Evolutionary conservation across 1,140 invertebrate genomes (phyloP).

Genomic region (Callitettix versicolor): DNA sequence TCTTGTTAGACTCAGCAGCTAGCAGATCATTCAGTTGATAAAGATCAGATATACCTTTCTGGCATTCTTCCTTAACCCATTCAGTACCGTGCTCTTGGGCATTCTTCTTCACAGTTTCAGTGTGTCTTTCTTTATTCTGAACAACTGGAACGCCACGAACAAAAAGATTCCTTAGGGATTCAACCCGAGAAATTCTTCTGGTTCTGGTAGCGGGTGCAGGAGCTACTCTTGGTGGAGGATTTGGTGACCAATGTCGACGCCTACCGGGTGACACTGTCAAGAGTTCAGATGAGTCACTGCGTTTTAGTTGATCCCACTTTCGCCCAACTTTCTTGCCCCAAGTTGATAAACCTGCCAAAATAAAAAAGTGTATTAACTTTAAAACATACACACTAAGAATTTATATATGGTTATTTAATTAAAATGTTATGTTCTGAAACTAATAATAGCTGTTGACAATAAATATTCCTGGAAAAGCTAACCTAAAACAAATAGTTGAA

Average conservation of each 20-base stretch:
- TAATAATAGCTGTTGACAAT: not conserved
- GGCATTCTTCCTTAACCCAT: constrained; percentile 30
- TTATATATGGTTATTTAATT: too few species aligned
- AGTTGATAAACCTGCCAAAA: constrained; percentile 44
- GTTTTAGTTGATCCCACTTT: constrained; percentile 49
- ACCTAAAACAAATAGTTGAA: too few species aligned
- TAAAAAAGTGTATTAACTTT: not conserved
- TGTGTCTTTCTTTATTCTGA: constrained; percentile 4
- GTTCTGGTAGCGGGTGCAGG: constrained; percentile 23
- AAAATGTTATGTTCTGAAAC: too few species aligned
- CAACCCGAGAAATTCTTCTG: constrained; percentile 43
- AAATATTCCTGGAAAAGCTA: too few species aligned
- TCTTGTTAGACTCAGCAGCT: constrained; percentile 12
- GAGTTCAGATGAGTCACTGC: constrained; percentile 45
- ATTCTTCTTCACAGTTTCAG: constrained; percentile 3
- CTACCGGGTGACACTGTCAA: constrained; percentile 35
- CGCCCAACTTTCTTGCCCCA: constrained; percentile 52
- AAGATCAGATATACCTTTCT: constrained; percentile 28
- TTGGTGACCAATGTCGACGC: constrained; percentile 38
- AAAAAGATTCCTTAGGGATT: constrained; percentile 45
- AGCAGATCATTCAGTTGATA: constrained; percentile 27
- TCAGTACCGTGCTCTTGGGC: constrained; percentile 19
- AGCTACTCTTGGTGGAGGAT: constrained; percentile 20
- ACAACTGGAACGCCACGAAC: constrained; percentile 24
- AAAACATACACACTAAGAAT: too few species aligned